Percentiles rank a stretch among this genome's conserved stretches.
These are phyloP conservation scores for Phyllotis vaccarum DNA, from an alignment of 2,797 vertebrate genomes.

Conservation along the genomic window DNA sequence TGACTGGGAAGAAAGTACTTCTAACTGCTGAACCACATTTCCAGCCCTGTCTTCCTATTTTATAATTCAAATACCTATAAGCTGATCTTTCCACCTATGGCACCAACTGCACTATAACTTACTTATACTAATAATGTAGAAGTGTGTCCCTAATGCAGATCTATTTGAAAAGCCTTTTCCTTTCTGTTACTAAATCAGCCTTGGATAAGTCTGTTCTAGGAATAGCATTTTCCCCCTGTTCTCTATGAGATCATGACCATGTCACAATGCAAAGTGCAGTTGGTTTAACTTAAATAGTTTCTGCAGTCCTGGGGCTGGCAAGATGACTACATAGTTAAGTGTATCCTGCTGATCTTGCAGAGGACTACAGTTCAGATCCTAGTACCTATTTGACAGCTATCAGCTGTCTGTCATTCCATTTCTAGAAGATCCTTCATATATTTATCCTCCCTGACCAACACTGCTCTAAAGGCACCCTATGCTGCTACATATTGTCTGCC, in stretches of 20 bases:
- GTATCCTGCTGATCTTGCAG: background rate
- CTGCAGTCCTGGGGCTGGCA: background rate
- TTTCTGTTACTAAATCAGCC: background rate
- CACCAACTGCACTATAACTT: background rate
- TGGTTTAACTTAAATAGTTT: background rate
- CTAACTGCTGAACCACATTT: background rate
- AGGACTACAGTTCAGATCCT: background rate
- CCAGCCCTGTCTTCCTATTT: background rate
- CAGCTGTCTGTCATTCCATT: background rate
- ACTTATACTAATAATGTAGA: background rate
- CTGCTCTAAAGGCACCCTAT: no score
- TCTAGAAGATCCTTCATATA: background rate
- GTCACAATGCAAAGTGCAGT: background rate
- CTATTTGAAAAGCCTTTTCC: background rate
- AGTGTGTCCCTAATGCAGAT: background rate
- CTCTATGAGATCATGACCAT: no score
- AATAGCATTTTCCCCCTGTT: background rate
- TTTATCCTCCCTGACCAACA: background rate
- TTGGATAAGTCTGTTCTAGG: background rate
- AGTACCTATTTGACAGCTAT: background rate
- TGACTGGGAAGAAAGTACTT: background rate
- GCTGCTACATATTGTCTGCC: background rate
- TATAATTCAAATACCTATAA: background rate
- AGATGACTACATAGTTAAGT: background rate
- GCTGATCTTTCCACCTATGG: background rate